Evolutionary conservation across 2,888 invertebrate species (phyloP).

Genomic region (Dascillus cervinus): DNA sequence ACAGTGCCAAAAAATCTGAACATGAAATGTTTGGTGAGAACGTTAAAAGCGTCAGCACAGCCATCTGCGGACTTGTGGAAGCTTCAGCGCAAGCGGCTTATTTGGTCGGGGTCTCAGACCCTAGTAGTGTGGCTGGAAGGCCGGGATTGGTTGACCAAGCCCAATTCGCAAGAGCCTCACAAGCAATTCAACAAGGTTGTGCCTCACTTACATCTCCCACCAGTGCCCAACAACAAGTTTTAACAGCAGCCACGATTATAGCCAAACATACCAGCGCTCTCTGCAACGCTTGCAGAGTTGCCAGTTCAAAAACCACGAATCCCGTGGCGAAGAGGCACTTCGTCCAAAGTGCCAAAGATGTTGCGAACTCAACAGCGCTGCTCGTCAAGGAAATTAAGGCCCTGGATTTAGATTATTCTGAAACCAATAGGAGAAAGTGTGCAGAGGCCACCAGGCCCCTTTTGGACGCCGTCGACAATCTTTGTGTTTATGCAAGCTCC

Average conservation of each 20-base stretch:
- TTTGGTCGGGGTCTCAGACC: constrained; percentile 87
- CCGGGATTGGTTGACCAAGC: constrained; percentile 85
- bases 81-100: constrained; percentile 93
- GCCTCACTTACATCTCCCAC: constrained; percentile 62
- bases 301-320: constrained; percentile 83
- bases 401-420: constrained; percentile 75
- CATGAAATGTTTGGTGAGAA: constrained; percentile 78
- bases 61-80: constrained; percentile 88
- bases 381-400: constrained; percentile 93
- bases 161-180: constrained; percentile 78
- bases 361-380: constrained; percentile 90
- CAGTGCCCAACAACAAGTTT: constrained; percentile 73
- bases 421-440: constrained; percentile 65
- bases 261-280: constrained; percentile 94
- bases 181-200: constrained; percentile 87
- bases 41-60: constrained; percentile 74
- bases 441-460: constrained; percentile 76
- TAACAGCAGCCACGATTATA: constrained; percentile 86
- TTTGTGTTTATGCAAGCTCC: constrained; percentile 88
- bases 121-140: constrained; percentile 79
- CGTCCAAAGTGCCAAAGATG: constrained; percentile 95
- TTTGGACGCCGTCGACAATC: constrained; percentile 77
- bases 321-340: constrained; percentile 93
- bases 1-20: constrained; percentile 80
- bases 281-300: constrained; percentile 90